A percentile compares a stretch with the other conserved stretches of the same genome.
These are phyloP conservation scores for Diachrysia chrysitis DNA, from an alignment of 2,888 invertebrate genomes.

Conservation along the genomic window DNA sequence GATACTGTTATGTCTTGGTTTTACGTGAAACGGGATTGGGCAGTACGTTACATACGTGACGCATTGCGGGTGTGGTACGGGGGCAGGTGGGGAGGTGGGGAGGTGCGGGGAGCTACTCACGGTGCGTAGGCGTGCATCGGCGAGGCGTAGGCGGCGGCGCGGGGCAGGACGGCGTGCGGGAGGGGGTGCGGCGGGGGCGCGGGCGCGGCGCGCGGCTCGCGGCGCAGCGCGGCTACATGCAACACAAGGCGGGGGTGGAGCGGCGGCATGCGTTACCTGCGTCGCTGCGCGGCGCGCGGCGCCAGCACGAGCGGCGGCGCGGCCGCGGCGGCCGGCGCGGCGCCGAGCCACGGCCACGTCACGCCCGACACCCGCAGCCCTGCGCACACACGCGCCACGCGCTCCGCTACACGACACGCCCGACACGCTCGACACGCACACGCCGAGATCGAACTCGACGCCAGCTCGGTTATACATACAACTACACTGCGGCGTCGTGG, in stretches of 20 bases:
- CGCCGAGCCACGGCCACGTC: slow-evolving; percentile 94
- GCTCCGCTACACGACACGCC: too few species aligned
- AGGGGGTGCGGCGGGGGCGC: slow-evolving; percentile 89
- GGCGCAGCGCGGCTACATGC: slow-evolving; percentile 91
- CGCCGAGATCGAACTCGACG: slow-evolving; percentile 16
- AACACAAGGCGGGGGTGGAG: slow-evolving; percentile 72
- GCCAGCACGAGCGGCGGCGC: slow-evolving; percentile 92
- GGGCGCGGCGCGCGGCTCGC: slow-evolving; percentile 91
- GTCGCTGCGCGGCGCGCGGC: slow-evolving; percentile 92
- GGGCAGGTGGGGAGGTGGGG: slow-evolving; percentile 16
- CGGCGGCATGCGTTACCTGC: slow-evolving; percentile 89
- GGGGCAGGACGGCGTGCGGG: slow-evolving; percentile 92
- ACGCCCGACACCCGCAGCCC: slow-evolving; percentile 94
- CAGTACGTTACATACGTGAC: too few species aligned
- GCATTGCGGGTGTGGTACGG: slow-evolving; percentile 24
- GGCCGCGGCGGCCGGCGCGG: slow-evolving; percentile 89
- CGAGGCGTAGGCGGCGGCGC: slow-evolving; percentile 93
- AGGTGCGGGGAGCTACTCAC: slow-evolving; percentile 90
- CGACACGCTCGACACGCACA: too few species aligned
- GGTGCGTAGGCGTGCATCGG: slow-evolving; percentile 97
- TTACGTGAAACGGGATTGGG: neutral
- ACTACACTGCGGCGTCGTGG: neutral
- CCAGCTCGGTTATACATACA: neutral
- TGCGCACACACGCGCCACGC: slow-evolving; percentile 80
- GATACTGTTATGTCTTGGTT: too few species aligned